Percentiles rank a stretch among this genome's conserved stretches.
Evolutionary conservation across 2,113 vertebrate species (phyloP).

Genomic region (Chiloscyllium plagiosum): DNA sequence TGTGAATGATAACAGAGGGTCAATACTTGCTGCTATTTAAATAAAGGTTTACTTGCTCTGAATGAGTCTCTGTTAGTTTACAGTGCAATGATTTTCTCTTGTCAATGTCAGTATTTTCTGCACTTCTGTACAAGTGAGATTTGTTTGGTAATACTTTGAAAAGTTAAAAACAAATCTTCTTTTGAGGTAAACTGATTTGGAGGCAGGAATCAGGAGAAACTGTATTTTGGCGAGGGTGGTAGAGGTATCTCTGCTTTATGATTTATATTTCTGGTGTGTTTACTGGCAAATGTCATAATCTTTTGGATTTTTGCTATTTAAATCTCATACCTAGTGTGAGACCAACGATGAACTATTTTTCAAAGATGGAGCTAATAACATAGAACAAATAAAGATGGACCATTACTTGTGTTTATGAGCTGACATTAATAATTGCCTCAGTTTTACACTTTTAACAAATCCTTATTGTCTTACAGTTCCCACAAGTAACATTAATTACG

Average conservation of each 20-base stretch:
- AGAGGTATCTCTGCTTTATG: background rate
- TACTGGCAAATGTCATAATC: background rate
- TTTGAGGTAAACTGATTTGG: background rate
- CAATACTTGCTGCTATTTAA: background rate
- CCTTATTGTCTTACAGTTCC: background rate
- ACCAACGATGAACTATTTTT: background rate
- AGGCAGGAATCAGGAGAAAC: background rate
- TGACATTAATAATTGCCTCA: background rate
- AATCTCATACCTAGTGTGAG: background rate
- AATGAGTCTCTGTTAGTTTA: background rate
- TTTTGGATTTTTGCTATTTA: background rate
- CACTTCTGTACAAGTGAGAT: background rate
- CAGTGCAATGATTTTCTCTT: background rate
- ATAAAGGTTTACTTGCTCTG: background rate
- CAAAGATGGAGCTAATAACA: background rate
- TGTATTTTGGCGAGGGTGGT: background rate
- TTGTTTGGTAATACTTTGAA: background rate
- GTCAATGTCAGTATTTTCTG: background rate
- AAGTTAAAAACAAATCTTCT: background rate
- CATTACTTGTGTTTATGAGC: background rate
- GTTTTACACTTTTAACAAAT: conserved; percentile 10
- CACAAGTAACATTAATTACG: background rate
- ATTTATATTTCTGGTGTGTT: background rate
- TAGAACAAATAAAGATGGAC: background rate
- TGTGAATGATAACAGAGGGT: background rate